These are phyloP conservation scores for Leptinotarsa tumamoca DNA, from an alignment of 2,888 invertebrate species.

Conservation along the genomic window DNA sequence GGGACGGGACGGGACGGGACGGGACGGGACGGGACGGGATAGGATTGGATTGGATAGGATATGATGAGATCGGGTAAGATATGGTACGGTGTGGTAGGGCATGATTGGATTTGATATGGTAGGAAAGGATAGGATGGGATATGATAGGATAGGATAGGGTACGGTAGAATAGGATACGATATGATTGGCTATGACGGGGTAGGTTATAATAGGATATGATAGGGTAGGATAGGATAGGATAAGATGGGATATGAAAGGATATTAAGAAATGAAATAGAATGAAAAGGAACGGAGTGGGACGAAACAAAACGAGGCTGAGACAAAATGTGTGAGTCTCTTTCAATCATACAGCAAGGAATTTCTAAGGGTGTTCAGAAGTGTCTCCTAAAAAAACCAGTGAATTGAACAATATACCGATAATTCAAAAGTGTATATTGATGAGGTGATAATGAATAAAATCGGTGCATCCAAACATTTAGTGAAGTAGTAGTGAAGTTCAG, in stretches of 20 bases:
- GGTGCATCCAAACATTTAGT: no score
- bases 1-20: not conserved
- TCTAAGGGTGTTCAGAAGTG: no score
- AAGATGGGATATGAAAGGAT: not conserved
- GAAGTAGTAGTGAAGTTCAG: no score
- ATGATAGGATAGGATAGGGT: not conserved
- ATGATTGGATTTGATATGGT: not conserved
- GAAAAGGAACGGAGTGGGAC: not conserved
- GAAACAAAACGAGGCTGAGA: no score
- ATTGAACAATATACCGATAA: no score
- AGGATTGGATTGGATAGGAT: not conserved
- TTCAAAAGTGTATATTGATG: no score
- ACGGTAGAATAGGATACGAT: not conserved
- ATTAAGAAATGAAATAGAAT: not conserved
- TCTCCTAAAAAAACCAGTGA: no score
- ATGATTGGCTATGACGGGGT: no score
- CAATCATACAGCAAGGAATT: no score
- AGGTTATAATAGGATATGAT: not conserved
- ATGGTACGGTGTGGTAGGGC: not conserved
- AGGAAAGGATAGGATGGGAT: not conserved
- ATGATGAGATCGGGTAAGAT: not conserved
- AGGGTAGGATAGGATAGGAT: not conserved
- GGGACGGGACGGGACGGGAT: accelerated
- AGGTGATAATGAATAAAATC: no score
- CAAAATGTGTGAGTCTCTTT: no score